Percentiles rank a stretch among this genome's conserved stretches.
These are phyloP conservation scores for Anabas testudineus DNA, from an alignment of 2,797 vertebrate species.

Conservation along the genomic window DNA sequence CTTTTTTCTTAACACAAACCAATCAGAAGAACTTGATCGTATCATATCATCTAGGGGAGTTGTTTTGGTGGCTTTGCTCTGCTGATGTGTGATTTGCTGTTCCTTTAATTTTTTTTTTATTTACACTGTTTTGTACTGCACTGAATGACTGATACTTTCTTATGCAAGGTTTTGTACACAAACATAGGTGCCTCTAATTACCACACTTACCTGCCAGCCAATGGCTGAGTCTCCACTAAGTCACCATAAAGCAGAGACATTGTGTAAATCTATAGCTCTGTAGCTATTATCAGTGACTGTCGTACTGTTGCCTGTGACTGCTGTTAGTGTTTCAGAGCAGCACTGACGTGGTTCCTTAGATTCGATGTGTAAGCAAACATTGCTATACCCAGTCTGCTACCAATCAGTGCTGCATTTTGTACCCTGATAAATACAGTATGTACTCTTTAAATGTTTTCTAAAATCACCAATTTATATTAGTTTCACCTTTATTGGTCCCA, in stretches of 20 bases:
- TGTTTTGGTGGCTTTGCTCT: conserved; percentile 53
- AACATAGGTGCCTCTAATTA: conserved; percentile 69
- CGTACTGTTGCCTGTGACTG: conserved; percentile 80
- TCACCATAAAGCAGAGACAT: conserved; percentile 50
- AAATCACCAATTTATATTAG: conserved; percentile 54
- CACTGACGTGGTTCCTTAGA: conserved; percentile 53
- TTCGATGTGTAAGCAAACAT: conserved; percentile 21
- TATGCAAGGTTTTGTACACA: conserved; percentile 66
- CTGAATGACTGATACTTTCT: conserved; percentile 65
- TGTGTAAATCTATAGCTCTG: conserved; percentile 60
- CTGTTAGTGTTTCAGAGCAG: conserved; percentile 71
- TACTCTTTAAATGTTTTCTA: conserved; percentile 39
- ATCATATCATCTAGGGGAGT: conserved; percentile 29
- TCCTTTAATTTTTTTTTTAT: conserved; percentile 36
- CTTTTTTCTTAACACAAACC: conserved; percentile 64
- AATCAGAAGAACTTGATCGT: conserved; percentile 59
- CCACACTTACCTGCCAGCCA: conserved; percentile 40
- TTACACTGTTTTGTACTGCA: conserved; percentile 76
- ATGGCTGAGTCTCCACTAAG: conserved; percentile 43
- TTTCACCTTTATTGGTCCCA: conserved; percentile 49
- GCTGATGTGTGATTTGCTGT: conserved; percentile 72
- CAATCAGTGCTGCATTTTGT: conserved; percentile 61
- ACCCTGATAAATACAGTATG: conserved; percentile 54
- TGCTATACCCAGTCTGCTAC: conserved; percentile 43
- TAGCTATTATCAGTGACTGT: conserved; percentile 54